A percentile compares a stretch with the other conserved stretches of the same genome.
phyloP scores from a whole-genome alignment of 2,888 invertebrate genomes.

The Lycophotia porphyrea region DNA sequence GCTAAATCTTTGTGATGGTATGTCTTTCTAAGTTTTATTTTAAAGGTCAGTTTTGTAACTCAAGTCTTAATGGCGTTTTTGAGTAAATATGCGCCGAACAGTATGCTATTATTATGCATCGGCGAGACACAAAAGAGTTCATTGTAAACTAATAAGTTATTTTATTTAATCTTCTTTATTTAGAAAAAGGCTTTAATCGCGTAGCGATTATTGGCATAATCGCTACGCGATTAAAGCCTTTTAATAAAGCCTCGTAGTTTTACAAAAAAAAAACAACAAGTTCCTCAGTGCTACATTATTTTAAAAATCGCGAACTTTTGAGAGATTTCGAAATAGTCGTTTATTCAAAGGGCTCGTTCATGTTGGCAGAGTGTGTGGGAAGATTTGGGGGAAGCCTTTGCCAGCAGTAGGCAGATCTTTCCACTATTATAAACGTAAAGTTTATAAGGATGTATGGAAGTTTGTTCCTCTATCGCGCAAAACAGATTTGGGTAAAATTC shows the following conservation, averaged over 20 bases:
- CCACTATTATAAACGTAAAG: too few relatives aligned
- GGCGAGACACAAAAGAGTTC: neutral
- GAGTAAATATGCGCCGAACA: neutral
- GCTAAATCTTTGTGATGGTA: conserved; percentile 1
- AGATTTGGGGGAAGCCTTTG: neutral
- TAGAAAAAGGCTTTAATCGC: too few relatives aligned
- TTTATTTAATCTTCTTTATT: too few relatives aligned
- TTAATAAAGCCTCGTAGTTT: too few relatives aligned
- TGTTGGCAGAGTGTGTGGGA: neutral
- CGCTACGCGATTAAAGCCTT: too few relatives aligned
- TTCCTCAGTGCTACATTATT: neutral
- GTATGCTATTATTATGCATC: neutral
- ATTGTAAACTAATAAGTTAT: too few relatives aligned
- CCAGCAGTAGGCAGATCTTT: neutral
- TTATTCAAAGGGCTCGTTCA: neutral
- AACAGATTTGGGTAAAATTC: too few relatives aligned
- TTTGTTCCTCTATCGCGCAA: too few relatives aligned
- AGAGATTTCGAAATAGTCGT: neutral
- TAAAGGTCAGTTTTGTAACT: conserved; percentile 17
- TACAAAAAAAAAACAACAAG: too few relatives aligned
- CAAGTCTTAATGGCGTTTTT: neutral
- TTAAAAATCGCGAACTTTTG: neutral
- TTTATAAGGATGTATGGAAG: too few relatives aligned
- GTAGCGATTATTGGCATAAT: too few relatives aligned
- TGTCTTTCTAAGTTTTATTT: conserved; percentile 1